Percentiles rank a stretch among this genome's conserved stretches.
Evolutionary conservation across 2,113 vertebrate species (phyloP).

Genomic region (Eolophus roseicapilla): DNA sequence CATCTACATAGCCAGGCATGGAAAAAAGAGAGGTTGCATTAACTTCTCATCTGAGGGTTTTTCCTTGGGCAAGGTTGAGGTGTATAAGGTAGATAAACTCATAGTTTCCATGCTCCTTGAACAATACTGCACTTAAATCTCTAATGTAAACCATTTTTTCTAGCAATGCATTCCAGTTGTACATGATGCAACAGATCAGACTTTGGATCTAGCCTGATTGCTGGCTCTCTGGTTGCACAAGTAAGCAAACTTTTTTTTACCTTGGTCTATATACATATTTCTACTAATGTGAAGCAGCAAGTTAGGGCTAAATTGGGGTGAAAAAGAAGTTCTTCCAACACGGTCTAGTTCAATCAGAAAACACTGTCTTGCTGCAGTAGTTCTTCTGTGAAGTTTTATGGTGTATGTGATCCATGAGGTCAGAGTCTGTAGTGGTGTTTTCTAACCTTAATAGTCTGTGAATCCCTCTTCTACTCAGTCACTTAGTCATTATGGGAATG

Average conservation of each 20-base stretch:
- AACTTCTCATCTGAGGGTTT: not conserved
- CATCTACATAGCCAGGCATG: not conserved
- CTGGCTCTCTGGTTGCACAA: not conserved
- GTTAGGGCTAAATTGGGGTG: not conserved
- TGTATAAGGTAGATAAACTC: not conserved
- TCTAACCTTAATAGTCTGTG: not conserved
- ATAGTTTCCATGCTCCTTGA: not conserved
- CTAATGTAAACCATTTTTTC: not conserved
- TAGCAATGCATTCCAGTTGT: not conserved
- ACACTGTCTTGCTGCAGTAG: not conserved
- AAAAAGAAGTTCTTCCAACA: not conserved
- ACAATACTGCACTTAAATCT: not conserved
- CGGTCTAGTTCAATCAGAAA: not conserved
- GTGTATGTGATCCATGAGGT: not conserved
- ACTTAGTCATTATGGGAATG: not conserved
- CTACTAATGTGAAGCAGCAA: not conserved
- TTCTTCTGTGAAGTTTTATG: not conserved
- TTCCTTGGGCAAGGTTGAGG: not conserved
- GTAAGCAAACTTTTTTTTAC: not conserved
- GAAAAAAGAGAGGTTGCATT: not conserved
- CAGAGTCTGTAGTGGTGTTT: not conserved
- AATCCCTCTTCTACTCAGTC: not conserved
- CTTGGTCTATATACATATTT: not conserved
- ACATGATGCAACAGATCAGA: not conserved
- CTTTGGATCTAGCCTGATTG: not conserved